These are phyloP conservation scores for Mormyrus iriodes DNA, from an alignment of 2,113 vertebrate genomes.

Conservation along the genomic window DNA sequence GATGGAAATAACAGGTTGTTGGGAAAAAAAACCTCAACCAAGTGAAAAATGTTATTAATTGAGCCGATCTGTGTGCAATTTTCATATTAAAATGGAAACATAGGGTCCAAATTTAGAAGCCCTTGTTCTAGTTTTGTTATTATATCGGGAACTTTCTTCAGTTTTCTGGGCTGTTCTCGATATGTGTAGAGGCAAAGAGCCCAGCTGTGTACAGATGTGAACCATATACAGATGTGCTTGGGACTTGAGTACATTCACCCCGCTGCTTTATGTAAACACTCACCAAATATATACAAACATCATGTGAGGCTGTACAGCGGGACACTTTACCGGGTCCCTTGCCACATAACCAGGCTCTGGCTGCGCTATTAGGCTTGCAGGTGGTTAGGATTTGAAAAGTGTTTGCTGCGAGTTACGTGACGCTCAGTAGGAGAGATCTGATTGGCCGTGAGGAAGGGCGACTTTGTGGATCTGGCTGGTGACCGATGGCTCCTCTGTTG, in stretches of 20 bases:
- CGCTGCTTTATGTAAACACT: not conserved
- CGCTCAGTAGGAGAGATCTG: not conserved
- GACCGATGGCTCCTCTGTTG: not conserved
- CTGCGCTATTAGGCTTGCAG: not conserved
- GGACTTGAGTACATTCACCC: not conserved
- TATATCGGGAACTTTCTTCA: not conserved
- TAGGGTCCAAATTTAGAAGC: not conserved
- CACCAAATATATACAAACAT: not conserved
- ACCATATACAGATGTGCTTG: not conserved
- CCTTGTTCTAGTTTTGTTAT: not conserved
- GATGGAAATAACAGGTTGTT: constrained; percentile 2
- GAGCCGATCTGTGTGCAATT: not conserved
- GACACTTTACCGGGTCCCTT: not conserved
- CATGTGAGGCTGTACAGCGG: not conserved
- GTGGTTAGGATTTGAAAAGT: not conserved
- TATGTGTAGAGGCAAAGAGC: not conserved
- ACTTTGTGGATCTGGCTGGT: not conserved
- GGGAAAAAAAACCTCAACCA: not conserved
- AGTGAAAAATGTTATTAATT: not conserved
- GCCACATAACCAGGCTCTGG: not conserved
- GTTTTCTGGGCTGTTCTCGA: not conserved
- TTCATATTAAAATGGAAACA: constrained; percentile 8
- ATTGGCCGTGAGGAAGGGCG: not conserved
- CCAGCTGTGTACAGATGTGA: not conserved
- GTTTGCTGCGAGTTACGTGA: not conserved